These are phyloP conservation scores for Teinopalpus imperialis DNA, from an alignment of 2,888 invertebrate species.

Conservation along the genomic window DNA sequence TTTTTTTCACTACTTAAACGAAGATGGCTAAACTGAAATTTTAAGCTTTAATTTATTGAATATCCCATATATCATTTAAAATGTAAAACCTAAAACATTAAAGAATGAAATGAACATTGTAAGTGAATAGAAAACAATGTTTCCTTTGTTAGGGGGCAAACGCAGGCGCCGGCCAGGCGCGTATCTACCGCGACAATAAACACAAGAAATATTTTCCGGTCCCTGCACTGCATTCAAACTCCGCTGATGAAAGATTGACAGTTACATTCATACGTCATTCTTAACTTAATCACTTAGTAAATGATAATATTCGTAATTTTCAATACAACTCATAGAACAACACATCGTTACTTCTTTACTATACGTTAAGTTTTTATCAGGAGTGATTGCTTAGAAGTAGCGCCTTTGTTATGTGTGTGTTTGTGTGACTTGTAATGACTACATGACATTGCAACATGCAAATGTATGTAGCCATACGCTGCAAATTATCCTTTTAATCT, in stretches of 20 bases:
- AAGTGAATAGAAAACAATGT: constrained; percentile 40
- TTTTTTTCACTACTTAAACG: not conserved
- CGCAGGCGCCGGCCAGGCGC: constrained; percentile 45
- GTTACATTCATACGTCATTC: constrained; percentile 11
- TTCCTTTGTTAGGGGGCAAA: constrained; percentile 38
- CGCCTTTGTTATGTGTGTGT: too few species aligned
- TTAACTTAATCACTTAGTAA: constrained; percentile 2
- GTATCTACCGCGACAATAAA: constrained; percentile 35
- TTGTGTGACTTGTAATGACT: too few species aligned
- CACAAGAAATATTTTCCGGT: constrained; percentile 33
- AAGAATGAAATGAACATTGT: constrained; percentile 39
- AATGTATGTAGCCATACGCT: too few species aligned
- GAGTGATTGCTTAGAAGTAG: too few species aligned
- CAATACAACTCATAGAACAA: not conserved
- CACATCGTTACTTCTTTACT: too few species aligned
- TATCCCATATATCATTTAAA: constrained; percentile 13
- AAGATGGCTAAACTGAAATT: not conserved
- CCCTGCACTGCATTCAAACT: constrained; percentile 12
- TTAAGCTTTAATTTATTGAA: constrained; percentile 9
- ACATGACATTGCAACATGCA: too few species aligned
- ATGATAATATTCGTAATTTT: constrained; percentile 1
- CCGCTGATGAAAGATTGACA: constrained; percentile 1
- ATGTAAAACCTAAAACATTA: constrained; percentile 18
- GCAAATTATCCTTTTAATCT: too few species aligned
- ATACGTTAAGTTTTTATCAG: too few species aligned